These are phyloP conservation scores for Columba guinea DNA, from an alignment of 2,797 vertebrate genomes.

Conservation along the genomic window DNA sequence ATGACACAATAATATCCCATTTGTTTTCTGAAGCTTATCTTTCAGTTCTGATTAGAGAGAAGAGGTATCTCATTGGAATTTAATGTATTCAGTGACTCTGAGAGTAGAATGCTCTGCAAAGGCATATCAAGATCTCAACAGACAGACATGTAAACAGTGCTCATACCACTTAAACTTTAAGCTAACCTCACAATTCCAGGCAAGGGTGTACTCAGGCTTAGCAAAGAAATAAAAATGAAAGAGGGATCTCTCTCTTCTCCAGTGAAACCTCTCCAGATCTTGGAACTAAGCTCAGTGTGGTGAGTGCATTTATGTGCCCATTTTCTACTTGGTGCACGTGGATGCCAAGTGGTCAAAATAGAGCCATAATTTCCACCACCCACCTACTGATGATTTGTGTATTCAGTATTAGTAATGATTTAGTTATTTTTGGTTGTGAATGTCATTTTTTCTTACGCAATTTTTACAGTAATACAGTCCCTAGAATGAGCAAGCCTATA, in stretches of 20 bases:
- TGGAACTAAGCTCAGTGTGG: neutral
- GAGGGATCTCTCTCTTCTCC: neutral
- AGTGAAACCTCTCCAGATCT: neutral
- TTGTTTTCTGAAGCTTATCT: conserved; percentile 56
- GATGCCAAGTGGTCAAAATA: neutral
- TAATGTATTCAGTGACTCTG: conserved; percentile 9
- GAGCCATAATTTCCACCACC: neutral
- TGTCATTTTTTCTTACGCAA: neutral
- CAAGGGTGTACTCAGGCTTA: neutral
- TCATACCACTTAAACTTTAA: neutral
- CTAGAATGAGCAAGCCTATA: neutral
- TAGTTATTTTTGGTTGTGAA: neutral
- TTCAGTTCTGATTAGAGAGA: conserved; percentile 60
- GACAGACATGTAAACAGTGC: neutral
- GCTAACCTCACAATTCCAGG: neutral
- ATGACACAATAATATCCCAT: conserved; percentile 67
- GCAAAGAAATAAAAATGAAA: neutral
- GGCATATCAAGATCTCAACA: conserved; percentile 14
- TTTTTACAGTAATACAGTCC: neutral
- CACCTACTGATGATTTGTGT: neutral
- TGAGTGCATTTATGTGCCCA: neutral
- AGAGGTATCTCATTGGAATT: conserved; percentile 19
- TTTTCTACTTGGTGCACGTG: neutral
- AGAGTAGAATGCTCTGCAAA: neutral
- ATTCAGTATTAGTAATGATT: neutral